Conservation (phyloP, 2,888 invertebrate genomes). For the Clivina fossor region DNA sequence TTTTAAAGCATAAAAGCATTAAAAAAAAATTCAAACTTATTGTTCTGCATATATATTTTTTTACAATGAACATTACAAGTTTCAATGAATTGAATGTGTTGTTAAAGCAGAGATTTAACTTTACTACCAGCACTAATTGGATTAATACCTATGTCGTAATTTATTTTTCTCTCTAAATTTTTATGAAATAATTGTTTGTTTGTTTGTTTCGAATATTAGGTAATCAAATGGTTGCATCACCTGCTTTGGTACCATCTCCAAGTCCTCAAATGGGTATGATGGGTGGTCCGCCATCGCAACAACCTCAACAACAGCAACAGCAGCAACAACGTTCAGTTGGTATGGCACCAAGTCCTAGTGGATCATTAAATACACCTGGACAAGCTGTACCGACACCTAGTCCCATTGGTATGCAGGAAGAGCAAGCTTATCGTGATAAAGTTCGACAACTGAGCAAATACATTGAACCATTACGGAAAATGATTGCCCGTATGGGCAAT, state of each 20-base stretch:
- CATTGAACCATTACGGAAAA: constrained; percentile 86
- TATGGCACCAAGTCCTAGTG: constrained; percentile 79
- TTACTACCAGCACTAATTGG: too few species aligned
- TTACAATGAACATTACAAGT: too few species aligned
- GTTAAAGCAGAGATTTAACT: too few species aligned
- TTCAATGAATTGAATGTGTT: too few species aligned
- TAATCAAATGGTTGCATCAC: constrained; percentile 71
- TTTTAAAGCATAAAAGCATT: too few species aligned
- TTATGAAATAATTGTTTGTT: too few species aligned
- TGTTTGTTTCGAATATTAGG: too few species aligned
- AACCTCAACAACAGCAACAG: too few species aligned
- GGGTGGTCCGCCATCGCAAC: constrained; percentile 11
- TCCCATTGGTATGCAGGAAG: constrained; percentile 74
- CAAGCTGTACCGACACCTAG: constrained; percentile 61
- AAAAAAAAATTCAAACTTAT: too few species aligned
- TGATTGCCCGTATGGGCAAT: constrained; percentile 85
- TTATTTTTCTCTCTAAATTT: too few species aligned
- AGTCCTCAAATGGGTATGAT: constrained; percentile 62
- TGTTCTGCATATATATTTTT: too few species aligned
- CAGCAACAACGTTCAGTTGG: constrained; percentile 47
- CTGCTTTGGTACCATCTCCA: constrained; percentile 67
- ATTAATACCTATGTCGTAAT: too few species aligned
- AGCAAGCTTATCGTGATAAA: constrained; percentile 90
- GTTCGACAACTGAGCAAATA: constrained; percentile 91
- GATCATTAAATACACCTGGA: constrained; percentile 72